phyloP scores from a whole-genome alignment of 2,797 vertebrate species.

The Apogon hyalosoma region DNA sequence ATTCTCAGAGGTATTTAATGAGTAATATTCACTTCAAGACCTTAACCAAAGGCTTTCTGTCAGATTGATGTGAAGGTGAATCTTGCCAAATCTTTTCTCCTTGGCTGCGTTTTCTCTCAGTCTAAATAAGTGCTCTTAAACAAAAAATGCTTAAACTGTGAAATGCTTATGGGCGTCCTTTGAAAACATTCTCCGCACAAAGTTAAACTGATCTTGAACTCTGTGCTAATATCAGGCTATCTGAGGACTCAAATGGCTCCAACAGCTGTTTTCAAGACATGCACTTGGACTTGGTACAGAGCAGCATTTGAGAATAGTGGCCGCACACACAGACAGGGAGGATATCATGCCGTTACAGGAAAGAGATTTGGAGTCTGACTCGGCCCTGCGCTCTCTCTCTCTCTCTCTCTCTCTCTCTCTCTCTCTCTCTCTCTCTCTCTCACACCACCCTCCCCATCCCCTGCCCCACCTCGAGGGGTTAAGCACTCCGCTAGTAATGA shows the following conservation, averaged over 20 bases:
- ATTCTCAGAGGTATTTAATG: slow-evolving; percentile 42
- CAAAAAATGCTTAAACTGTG: slow-evolving; percentile 38
- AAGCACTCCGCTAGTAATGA: slow-evolving; percentile 78
- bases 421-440: too few species aligned
- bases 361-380: slow-evolving; percentile 67
- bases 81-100: slow-evolving; percentile 11
- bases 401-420: slow-evolving; percentile 48
- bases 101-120: slow-evolving; percentile 10
- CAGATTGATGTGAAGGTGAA: slow-evolving; percentile 13
- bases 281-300: slow-evolving; percentile 52
- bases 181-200: slow-evolving; percentile 48
- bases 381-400: slow-evolving; percentile 37
- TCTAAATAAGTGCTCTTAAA: slow-evolving; percentile 28
- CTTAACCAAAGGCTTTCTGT: slow-evolving; percentile 23
- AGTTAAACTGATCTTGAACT: slow-evolving; percentile 42
- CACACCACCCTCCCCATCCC: neutral
- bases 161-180: slow-evolving; percentile 49
- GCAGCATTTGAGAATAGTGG: slow-evolving; percentile 51
- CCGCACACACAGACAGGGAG: slow-evolving; percentile 47
- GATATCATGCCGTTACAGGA: slow-evolving; percentile 65
- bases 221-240: slow-evolving; percentile 48
- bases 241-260: slow-evolving; percentile 55
- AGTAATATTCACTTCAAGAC: slow-evolving; percentile 25
- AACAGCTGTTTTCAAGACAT: slow-evolving; percentile 67
- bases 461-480: slow-evolving; percentile 53